Base-by-base conservation (phyloP, 2,888 invertebrate genomes). In the Tetramorium bicarinatum region DNA sequence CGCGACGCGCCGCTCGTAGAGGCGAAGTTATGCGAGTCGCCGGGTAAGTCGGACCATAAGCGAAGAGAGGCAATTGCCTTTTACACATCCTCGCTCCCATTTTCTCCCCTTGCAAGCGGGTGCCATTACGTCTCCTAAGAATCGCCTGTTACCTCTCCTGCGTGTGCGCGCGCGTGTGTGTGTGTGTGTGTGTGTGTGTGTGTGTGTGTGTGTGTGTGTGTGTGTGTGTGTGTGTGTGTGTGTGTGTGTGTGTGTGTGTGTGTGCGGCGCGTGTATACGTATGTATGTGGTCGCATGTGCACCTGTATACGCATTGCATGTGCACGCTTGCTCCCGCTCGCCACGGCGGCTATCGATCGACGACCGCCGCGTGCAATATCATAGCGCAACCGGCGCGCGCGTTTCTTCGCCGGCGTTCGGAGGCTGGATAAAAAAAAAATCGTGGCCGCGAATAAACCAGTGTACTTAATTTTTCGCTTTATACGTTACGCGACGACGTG, bases 81-180 rank as follows among this genome's bases (percentile, higher is more conserved):
- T 93, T 94, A 93, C 93, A 94, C 93, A 93, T 93, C 93, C 93
- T 94, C 93, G 93, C 92, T 93, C 94, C 92, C 93, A 91, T 93
- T 93, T 91, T 76, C 91, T 89, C 86, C 85, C 88, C 90, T 91
- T 61, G 56, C 52, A 66, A 87, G 86, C 85, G 85, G 88, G 90
- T 91, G 91, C 92, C 91, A 93, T 93, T 93, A 92, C 90, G 91
- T 91, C 91, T 93, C 92, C 89, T 90, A 91, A 91, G 92, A 93
- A 93, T 93, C 92, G 91, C 86, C 82, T 84, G 87, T 52, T 82
- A 80, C 87, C 79, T 75, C 74, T 34, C 4, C 29, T 34, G 56
- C 77, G n/a, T 34, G 74, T 69, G 62, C 81, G 61, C 47, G 49
- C 29, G 15, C 79, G 44, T 15, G 47, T 34, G 79, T n/a, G 49